phyloP scores from a whole-genome alignment of 2,888 invertebrate species.

The Heliconius aoede region DNA sequence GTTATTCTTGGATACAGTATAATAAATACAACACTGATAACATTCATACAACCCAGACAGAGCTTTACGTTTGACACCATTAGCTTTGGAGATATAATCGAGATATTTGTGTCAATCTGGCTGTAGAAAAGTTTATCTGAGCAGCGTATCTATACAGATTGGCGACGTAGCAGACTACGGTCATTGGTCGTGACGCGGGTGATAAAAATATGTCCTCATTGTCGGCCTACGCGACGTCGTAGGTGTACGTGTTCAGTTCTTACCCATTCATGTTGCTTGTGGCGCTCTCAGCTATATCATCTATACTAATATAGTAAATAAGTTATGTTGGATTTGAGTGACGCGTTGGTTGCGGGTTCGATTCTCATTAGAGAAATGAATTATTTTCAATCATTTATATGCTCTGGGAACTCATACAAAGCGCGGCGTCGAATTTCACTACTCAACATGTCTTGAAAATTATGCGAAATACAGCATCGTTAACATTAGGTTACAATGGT shows the following conservation, averaged over 20 bases:
- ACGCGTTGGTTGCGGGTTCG: not conserved
- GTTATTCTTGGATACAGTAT: conserved; percentile 1
- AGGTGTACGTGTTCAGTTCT: conserved; percentile 36
- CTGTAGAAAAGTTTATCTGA: conserved; percentile 36
- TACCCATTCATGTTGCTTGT: conserved; percentile 37
- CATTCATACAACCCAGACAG: conserved; percentile 34
- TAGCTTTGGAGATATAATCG: conserved; percentile 18
- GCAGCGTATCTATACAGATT: conserved; percentile 36
- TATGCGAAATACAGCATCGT: too few relatives aligned
- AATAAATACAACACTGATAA: conserved; percentile 19
- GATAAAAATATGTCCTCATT: conserved; percentile 47
- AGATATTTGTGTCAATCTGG: conserved; percentile 40
- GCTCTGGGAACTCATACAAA: too few relatives aligned
- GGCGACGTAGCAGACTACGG: conserved; percentile 40
- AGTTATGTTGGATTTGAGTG: not conserved
- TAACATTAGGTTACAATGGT: too few relatives aligned
- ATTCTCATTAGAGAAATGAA: not conserved
- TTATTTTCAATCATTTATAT: too few relatives aligned
- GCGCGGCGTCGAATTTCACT: too few relatives aligned
- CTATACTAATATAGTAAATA: conserved; percentile 29
- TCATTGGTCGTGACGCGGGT: conserved; percentile 42
- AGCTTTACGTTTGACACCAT: conserved; percentile 40
- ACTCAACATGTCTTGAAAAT: too few relatives aligned
- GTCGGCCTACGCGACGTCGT: conserved; percentile 43
- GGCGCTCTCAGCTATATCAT: conserved; percentile 27